Evolutionary conservation across 2,888 invertebrate genomes (phyloP).

Genomic region (Leptopilina syphax): DNA sequence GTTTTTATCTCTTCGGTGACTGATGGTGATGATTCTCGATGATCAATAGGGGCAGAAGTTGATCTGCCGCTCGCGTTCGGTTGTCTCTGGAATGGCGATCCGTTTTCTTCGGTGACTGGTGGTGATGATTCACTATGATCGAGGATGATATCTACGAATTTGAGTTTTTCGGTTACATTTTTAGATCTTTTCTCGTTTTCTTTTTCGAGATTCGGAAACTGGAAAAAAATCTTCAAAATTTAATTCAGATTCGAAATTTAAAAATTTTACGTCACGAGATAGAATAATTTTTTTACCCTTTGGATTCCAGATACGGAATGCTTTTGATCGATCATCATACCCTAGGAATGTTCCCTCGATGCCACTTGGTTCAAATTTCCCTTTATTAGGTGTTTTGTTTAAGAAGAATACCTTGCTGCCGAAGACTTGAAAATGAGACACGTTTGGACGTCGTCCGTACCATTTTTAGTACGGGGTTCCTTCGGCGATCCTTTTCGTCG

Average conservation of each 20-base stretch:
- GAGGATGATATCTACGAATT: neutral
- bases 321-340: constrained; percentile 39
- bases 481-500: constrained; percentile 29
- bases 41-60: neutral
- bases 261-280: constrained; percentile 42
- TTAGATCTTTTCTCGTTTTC: neutral
- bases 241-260: neutral
- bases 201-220: neutral
- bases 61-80: neutral
- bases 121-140: neutral
- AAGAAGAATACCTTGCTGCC: constrained; percentile 33
- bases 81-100: neutral
- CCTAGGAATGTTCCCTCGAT: constrained; percentile 14
- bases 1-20: neutral
- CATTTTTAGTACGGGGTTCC: constrained; percentile 34
- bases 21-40: neutral
- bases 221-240: neutral
- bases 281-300: constrained; percentile 16
- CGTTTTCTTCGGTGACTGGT: neutral
- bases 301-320: constrained; percentile 13
- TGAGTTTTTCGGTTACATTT: neutral
- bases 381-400: constrained; percentile 24
- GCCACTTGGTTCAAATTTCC: constrained; percentile 40
- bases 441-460: constrained; percentile 33
- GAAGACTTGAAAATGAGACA: constrained; percentile 38